Percentiles rank a stretch among this genome's conserved stretches.
Conservation (phyloP, 2,888 invertebrate species). For the Eristalis arbustorum region DNA sequence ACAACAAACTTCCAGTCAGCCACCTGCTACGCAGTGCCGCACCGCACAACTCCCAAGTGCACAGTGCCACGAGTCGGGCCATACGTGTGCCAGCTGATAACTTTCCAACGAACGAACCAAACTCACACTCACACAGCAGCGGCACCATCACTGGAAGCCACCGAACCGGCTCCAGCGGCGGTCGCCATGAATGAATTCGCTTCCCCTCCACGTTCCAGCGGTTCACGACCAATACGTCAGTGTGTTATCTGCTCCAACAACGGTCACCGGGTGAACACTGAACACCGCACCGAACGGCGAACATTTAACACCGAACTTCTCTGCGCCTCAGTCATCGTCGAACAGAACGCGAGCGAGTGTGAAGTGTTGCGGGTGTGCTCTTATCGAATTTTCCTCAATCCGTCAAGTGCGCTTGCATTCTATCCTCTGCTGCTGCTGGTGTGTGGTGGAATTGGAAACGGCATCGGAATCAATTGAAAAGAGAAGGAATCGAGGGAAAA, state of each 20-base stretch:
- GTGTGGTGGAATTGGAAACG: background rate
- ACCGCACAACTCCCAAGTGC: background rate
- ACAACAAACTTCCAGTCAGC: constrained; percentile 59
- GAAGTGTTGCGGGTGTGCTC: constrained; percentile 22
- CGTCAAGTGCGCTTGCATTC: background rate
- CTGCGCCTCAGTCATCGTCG: constrained; percentile 47
- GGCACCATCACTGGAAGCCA: background rate
- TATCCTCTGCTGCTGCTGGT: background rate
- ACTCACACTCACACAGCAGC: background rate
- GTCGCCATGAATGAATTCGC: constrained; percentile 54
- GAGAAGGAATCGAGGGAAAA: constrained; percentile 1
- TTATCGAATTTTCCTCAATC: constrained; percentile 55
- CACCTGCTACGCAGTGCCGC: constrained; percentile 46
- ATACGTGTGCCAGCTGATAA: constrained; percentile 55
- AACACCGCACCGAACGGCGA: constrained; percentile 21
- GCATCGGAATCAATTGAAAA: background rate
- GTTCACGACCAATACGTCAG: constrained; percentile 40
- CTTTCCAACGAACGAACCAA: constrained; percentile 37
- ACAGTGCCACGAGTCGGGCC: constrained; percentile 9
- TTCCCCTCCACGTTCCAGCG: constrained; percentile 45
- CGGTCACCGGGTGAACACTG: constrained; percentile 55
- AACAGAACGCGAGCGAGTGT: constrained; percentile 45
- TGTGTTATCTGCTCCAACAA: constrained; percentile 50
- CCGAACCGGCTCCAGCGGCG: constrained; percentile 58
- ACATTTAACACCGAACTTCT: constrained; percentile 51